Conservation (phyloP, 1,140 invertebrate species). For the Venturia canescens region DNA sequence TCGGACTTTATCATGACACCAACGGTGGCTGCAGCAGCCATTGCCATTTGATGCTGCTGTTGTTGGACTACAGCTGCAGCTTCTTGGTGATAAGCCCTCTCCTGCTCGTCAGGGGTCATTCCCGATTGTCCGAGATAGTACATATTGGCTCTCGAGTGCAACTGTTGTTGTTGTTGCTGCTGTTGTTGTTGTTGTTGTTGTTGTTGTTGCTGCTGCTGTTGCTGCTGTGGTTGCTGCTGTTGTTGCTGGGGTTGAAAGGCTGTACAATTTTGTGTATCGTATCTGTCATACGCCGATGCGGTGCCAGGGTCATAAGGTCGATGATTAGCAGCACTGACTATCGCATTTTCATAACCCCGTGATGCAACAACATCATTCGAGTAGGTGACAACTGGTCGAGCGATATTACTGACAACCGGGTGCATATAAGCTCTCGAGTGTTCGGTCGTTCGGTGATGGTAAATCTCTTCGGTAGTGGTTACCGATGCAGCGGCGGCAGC, state of each 20-base stretch:
- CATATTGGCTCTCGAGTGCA: conserved; percentile 76
- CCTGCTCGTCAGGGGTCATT: conserved; percentile 77
- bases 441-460: conserved; percentile 72
- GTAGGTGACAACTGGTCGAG: conserved; percentile 81
- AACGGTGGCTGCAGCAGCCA: conserved; percentile 76
- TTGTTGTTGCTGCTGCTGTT: conserved; percentile 77
- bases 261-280: conserved; percentile 80
- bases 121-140: conserved; percentile 78
- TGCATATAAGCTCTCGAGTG: conserved; percentile 74
- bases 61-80: conserved; percentile 70
- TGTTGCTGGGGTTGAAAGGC: conserved; percentile 78
- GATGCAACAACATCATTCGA: conserved; percentile 78
- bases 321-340: conserved; percentile 77
- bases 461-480: conserved; percentile 71
- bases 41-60: conserved; percentile 81
- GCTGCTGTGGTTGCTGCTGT: conserved; percentile 77
- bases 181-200: conserved; percentile 68
- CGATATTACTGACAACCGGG: conserved; percentile 73
- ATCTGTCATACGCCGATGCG: conserved; percentile 84
- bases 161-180: conserved; percentile 73
- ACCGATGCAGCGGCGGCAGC: conserved; percentile 69
- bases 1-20: conserved; percentile 82
- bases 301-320: conserved; percentile 81
- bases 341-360: conserved; percentile 79
- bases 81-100: conserved; percentile 81